These are phyloP conservation scores for Synergus itoensis DNA, from an alignment of 2,888 invertebrate species.

Conservation along the genomic window DNA sequence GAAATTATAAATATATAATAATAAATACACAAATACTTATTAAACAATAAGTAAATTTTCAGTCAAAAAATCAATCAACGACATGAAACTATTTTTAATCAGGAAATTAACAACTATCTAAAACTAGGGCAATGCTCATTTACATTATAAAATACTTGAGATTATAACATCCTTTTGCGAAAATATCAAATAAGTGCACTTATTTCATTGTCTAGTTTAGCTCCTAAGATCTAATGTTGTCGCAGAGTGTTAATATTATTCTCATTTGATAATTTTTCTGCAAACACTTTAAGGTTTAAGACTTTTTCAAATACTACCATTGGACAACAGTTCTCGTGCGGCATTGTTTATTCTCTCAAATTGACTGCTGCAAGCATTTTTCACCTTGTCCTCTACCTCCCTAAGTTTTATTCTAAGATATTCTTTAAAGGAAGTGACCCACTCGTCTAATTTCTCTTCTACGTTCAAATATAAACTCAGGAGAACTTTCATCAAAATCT, in stretches of 20 bases:
- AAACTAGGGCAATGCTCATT: background rate
- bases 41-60: background rate
- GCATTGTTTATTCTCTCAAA: background rate
- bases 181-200: background rate
- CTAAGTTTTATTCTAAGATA: slow-evolving; percentile 16
- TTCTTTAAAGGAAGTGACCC: slow-evolving; percentile 21
- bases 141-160: background rate
- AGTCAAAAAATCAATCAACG: background rate
- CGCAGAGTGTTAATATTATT: background rate
- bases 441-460: slow-evolving; percentile 26
- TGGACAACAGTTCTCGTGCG: background rate
- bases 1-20: background rate
- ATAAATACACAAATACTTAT: background rate
- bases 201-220: background rate
- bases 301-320: slow-evolving; percentile 1
- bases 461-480: background rate
- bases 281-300: background rate
- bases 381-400: background rate
- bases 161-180: background rate
- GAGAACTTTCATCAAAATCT: slow-evolving; percentile 18
- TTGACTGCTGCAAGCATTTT: background rate
- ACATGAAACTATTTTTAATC: background rate
- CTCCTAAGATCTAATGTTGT: background rate
- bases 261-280: background rate
- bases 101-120: too few species aligned